A percentile compares a stretch with the other conserved stretches of the same genome.
phyloP scores from a whole-genome alignment of 1,140 invertebrate genomes.

The Calycopis cecrops region DNA sequence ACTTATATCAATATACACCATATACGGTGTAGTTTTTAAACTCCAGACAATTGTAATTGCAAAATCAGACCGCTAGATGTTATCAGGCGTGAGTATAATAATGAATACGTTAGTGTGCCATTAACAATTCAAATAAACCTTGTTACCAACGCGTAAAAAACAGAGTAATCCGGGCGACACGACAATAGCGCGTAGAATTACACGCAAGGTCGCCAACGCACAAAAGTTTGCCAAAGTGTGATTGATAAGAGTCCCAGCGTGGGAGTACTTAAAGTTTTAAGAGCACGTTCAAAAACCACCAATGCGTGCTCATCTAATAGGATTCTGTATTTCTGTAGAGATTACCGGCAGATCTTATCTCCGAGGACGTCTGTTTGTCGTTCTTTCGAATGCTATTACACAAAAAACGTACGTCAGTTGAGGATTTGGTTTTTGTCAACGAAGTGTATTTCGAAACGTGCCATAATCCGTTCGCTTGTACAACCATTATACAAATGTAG shows the following conservation, averaged over 20 bases:
- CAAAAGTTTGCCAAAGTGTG: conserved; percentile 39
- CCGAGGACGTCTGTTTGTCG: conserved; percentile 49
- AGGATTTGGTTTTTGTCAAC: conserved; percentile 14
- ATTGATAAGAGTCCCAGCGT: conserved; percentile 53
- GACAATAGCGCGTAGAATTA: conserved; percentile 35
- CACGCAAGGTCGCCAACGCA: conserved; percentile 40
- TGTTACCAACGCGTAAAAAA: no score
- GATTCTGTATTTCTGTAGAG: conserved; percentile 52
- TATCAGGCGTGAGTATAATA: no score
- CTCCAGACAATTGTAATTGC: neutral
- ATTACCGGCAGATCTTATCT: conserved; percentile 56
- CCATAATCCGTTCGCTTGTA: neutral
- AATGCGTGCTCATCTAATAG: conserved; percentile 67
- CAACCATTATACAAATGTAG: no score
- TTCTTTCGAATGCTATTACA: conserved; percentile 55
- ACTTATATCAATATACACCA: no score
- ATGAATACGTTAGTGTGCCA: no score
- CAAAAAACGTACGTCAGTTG: conserved; percentile 39
- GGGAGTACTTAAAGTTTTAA: conserved; percentile 51
- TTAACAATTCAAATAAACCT: conserved; percentile 12
- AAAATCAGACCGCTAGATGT: no score
- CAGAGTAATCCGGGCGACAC: conserved; percentile 37
- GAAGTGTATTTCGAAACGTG: conserved; percentile 2
- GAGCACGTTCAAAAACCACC: conserved; percentile 52
- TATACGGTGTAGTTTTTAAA: conserved; percentile 32